Evolutionary conservation across 2,888 invertebrate genomes (phyloP).

Genomic region (Chrysopilus asiliformis): DNA sequence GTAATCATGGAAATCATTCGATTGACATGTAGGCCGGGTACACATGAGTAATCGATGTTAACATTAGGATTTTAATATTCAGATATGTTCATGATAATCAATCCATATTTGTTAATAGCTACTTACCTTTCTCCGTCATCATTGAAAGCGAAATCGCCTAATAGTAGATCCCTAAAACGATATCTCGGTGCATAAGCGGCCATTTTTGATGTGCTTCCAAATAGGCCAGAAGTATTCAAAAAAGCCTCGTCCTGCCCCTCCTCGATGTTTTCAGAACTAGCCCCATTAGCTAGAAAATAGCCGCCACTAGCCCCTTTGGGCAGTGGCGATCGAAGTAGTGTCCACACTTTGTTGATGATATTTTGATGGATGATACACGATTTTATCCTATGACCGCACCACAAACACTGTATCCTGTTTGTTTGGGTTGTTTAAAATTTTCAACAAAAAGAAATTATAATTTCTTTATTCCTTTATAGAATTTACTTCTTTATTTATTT

Average conservation of each 20-base stretch:
- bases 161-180: slow-evolving; percentile 59
- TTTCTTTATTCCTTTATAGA: no score
- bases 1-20: not conserved
- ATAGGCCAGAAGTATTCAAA: slow-evolving; percentile 28
- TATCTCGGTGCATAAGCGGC: slow-evolving; percentile 46
- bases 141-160: slow-evolving; percentile 63
- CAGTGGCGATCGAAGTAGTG: slow-evolving; percentile 35
- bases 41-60: not conserved
- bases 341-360: slow-evolving; percentile 31
- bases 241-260: slow-evolving; percentile 25
- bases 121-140: slow-evolving; percentile 67
- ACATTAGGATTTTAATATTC: not conserved
- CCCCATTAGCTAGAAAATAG: slow-evolving; percentile 25
- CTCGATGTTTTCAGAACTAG: slow-evolving; percentile 22
- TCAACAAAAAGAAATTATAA: no score
- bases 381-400: no score
- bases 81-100: not conserved
- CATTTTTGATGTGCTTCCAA: slow-evolving; percentile 17
- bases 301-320: slow-evolving; percentile 36
- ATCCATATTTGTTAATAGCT: no score
- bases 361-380: no score
- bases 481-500: no score
- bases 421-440: no score
- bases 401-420: no score
- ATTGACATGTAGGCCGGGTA: not conserved